Conservation (phyloP, 2,888 invertebrate species). For the Stomorhina lunata region DNA sequence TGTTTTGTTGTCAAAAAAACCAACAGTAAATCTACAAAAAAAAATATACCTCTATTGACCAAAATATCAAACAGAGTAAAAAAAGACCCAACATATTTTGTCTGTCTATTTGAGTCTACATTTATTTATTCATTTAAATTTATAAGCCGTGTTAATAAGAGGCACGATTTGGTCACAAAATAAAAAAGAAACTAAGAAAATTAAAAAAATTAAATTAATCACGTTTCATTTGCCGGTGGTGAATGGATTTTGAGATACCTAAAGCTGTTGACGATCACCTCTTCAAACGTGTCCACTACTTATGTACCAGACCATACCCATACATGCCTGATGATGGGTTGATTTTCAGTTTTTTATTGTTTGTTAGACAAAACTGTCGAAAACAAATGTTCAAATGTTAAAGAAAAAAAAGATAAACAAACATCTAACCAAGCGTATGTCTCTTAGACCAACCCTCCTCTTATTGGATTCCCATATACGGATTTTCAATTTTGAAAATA, state of each 20-base stretch:
- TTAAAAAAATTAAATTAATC: constrained; percentile 51
- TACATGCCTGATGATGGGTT: neutral
- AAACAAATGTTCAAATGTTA: too few relatives aligned
- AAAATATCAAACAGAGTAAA: neutral
- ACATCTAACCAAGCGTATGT: neutral
- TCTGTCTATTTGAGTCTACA: neutral
- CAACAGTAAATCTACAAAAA: neutral
- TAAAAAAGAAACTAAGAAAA: neutral
- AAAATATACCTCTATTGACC: constrained; percentile 8
- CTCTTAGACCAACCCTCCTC: constrained; percentile 5
- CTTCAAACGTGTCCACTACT: neutral
- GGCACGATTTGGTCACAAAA: constrained; percentile 29
- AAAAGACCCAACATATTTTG: neutral
- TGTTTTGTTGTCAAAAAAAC: neutral
- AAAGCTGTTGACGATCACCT: constrained; percentile 5
- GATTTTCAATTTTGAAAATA: neutral
- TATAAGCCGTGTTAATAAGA: constrained; percentile 37
- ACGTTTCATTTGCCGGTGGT: constrained; percentile 54
- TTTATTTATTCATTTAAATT: neutral
- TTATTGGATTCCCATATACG: neutral
- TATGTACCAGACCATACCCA: neutral
- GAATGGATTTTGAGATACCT: constrained; percentile 52
- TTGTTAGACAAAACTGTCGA: neutral
- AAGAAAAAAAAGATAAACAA: neutral
- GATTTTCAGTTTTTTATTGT: neutral